phyloP scores from a whole-genome alignment of 2,797 vertebrate species.

The Eulemur mongoz region DNA sequence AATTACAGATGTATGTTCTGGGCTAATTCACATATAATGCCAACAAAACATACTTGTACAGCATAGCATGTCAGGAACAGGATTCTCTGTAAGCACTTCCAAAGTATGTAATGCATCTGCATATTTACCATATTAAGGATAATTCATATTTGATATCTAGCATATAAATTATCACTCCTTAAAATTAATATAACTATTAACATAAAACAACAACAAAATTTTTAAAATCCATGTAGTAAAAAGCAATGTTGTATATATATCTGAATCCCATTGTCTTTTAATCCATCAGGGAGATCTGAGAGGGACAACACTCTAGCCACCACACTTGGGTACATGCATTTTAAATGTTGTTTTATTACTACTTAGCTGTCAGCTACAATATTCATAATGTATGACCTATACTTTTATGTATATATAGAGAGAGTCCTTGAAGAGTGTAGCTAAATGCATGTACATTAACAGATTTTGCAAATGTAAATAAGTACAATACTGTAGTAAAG shows the following conservation, averaged over 20 bases:
- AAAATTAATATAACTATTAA: accelerated
- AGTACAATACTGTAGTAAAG: neutral
- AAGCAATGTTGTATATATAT: neutral
- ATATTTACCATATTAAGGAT: neutral
- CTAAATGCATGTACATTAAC: neutral
- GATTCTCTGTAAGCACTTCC: neutral
- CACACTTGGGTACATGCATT: neutral
- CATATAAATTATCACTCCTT: neutral
- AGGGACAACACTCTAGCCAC: neutral
- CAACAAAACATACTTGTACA: neutral
- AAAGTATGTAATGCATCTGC: neutral
- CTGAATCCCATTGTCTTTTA: neutral
- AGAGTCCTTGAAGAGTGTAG: neutral
- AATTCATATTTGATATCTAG: neutral
- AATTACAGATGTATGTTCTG: neutral
- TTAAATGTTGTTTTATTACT: neutral
- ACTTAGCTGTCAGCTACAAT: neutral
- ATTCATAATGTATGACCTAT: neutral
- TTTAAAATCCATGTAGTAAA: neutral
- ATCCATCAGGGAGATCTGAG: neutral
- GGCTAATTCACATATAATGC: neutral
- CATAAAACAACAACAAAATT: neutral
- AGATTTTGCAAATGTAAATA: neutral
- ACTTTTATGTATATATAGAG: neutral
- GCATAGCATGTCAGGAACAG: neutral